A percentile compares a stretch with the other conserved stretches of the same genome.
Evolutionary conservation across 1,140 invertebrate species (phyloP).

Genomic region (Brachionus sp.): DNA sequence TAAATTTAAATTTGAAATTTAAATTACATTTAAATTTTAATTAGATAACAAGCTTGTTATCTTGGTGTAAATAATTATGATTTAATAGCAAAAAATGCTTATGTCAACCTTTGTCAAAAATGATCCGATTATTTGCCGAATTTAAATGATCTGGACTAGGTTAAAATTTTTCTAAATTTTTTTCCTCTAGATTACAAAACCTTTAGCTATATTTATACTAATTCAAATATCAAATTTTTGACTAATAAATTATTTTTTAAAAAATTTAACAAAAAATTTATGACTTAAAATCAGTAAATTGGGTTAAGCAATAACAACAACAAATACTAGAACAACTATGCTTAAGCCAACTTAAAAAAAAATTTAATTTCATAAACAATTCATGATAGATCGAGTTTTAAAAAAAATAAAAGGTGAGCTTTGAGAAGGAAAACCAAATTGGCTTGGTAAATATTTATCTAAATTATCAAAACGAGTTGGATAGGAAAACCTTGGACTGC

Average conservation of each 20-base stretch:
- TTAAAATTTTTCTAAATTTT: background rate
- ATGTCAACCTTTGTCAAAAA: background rate
- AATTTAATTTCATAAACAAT: slow-evolving; percentile 7
- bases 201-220: slow-evolving; percentile 11
- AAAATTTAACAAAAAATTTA: slow-evolving; percentile 27
- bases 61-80: background rate
- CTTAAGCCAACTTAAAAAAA: background rate
- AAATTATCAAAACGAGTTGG: slow-evolving; percentile 14
- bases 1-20: slow-evolving; percentile 13
- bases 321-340: background rate
- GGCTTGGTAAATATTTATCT: slow-evolving; percentile 25
- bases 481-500: background rate
- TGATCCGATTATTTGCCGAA: background rate
- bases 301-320: slow-evolving; percentile 34
- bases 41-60: slow-evolving; percentile 9
- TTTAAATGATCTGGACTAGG: background rate
- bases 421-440: background rate
- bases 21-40: slow-evolving; percentile 14
- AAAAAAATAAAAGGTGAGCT: background rate
- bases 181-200: background rate
- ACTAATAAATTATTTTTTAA: slow-evolving; percentile 27
- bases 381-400: background rate
- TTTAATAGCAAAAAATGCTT: background rate
- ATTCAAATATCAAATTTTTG: background rate
- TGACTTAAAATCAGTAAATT: slow-evolving; percentile 34